Percentiles rank a stretch among this genome's conserved stretches.
These are phyloP conservation scores for Calliphora vicina DNA, from an alignment of 1,140 invertebrate species.

Conservation along the genomic window DNA sequence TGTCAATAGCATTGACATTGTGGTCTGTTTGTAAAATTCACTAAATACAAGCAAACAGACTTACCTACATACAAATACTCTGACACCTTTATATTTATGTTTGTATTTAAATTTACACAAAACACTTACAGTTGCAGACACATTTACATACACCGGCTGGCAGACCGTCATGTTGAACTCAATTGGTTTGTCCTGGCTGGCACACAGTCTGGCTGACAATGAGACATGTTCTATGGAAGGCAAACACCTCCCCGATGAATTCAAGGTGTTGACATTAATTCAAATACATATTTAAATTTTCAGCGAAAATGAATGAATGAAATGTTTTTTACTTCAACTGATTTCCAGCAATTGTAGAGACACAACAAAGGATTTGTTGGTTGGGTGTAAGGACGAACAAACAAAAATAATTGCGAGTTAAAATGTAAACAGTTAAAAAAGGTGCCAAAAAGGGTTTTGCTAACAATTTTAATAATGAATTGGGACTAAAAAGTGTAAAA, in stretches of 20 bases:
- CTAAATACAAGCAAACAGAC: neutral
- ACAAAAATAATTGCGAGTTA: neutral
- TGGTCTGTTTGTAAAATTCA: neutral
- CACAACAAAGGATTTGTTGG: neutral
- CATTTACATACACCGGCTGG: neutral
- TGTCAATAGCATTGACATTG: slow-evolving; percentile 6
- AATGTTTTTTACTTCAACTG: neutral
- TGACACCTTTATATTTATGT: too few species aligned
- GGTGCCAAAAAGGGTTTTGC: too few species aligned
- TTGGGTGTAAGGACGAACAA: neutral
- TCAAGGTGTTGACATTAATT: neutral
- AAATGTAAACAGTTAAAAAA: neutral
- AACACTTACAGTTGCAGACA: neutral
- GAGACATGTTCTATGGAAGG: neutral
- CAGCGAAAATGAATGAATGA: neutral
- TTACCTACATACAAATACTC: neutral
- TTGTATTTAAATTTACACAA: neutral
- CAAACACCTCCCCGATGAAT: neutral
- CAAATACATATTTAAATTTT: neutral
- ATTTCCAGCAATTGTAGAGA: neutral
- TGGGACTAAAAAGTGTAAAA: neutral
- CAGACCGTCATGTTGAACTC: neutral
- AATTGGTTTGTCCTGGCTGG: neutral
- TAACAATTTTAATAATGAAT: neutral
- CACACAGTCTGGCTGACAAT: neutral